phyloP scores from a whole-genome alignment of 1,140 invertebrate species.

The Stratiolaelaps scimitus region DNA sequence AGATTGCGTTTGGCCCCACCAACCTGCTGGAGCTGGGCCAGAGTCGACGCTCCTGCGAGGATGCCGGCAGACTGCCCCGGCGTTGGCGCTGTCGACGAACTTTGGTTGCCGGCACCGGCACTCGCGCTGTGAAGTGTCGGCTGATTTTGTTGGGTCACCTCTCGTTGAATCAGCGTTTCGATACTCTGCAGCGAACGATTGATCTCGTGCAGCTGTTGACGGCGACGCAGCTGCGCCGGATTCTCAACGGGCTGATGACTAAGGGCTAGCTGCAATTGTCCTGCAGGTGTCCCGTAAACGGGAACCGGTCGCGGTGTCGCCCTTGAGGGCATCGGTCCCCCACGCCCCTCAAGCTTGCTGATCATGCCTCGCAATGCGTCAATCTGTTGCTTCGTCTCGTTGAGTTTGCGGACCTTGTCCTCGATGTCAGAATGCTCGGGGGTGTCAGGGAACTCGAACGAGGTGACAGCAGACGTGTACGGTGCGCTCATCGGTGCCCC shows the following conservation, averaged over 20 bases:
- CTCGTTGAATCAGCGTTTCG: constrained; percentile 21
- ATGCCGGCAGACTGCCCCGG: too few relatives aligned
- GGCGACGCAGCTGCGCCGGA: not conserved
- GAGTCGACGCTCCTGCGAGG: too few relatives aligned
- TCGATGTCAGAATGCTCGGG: constrained; percentile 20
- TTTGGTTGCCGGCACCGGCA: too few relatives aligned
- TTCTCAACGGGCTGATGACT: not conserved
- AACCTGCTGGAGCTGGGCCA: too few relatives aligned
- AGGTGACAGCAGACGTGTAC: not conserved
- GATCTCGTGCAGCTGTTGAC: constrained; percentile 15
- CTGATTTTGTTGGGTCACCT: not conserved
- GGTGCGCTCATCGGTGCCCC: constrained; percentile 19
- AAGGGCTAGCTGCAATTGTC: too few relatives aligned
- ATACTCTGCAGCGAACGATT: constrained; percentile 10
- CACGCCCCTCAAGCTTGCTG: constrained; percentile 15
- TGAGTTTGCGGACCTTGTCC: constrained; percentile 12
- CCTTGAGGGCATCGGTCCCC: not conserved
- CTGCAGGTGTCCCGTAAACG: not conserved
- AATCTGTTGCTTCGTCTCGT: constrained; percentile 17
- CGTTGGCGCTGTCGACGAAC: too few relatives aligned
- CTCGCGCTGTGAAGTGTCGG: too few relatives aligned
- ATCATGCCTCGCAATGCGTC: constrained; percentile 12
- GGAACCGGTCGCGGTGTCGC: constrained; percentile 4
- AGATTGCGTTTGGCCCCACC: not conserved
- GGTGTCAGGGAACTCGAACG: constrained; percentile 16